These are phyloP conservation scores for Psococerastis gibbosa DNA, from an alignment of 2,888 invertebrate genomes.

Conservation along the genomic window DNA sequence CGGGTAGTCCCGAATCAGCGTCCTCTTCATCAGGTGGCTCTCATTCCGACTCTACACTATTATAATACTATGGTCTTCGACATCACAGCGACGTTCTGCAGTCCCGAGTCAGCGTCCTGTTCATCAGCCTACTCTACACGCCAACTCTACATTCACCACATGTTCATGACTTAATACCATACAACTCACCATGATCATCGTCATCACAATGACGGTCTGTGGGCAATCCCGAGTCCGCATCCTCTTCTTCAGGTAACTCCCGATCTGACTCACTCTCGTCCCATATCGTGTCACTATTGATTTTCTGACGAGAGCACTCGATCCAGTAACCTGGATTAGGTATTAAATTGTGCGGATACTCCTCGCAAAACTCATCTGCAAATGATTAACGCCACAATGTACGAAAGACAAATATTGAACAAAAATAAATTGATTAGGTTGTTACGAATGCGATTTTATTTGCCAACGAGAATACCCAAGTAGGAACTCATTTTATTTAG, in stretches of 20 bases:
- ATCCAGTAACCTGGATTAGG: conserved; percentile 91
- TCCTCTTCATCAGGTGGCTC: conserved; percentile 32
- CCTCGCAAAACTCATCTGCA: conserved; percentile 81
- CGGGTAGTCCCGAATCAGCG: conserved; percentile 22
- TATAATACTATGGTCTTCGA: too few species aligned
- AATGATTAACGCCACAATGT: too few species aligned
- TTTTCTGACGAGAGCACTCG: conserved; percentile 85
- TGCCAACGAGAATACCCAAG: too few species aligned
- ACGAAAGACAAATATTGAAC: too few species aligned
- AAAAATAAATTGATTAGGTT: conserved; percentile 1
- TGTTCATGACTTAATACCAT: too few species aligned
- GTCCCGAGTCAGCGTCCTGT: too few species aligned
- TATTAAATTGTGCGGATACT: conserved; percentile 78
- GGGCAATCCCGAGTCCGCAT: conserved; percentile 21
- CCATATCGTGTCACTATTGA: conserved; percentile 60
- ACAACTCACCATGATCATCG: conserved; percentile 25
- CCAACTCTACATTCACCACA: too few species aligned
- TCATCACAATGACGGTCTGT: conserved; percentile 24
- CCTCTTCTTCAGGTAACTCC: conserved; percentile 32
- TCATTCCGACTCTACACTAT: conserved; percentile 67
- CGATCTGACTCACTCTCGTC: conserved; percentile 73
- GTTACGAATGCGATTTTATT: neutral
- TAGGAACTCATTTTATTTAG: too few species aligned
- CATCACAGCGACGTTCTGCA: too few species aligned
- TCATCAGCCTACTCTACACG: too few species aligned